Base-by-base conservation (phyloP, 2,797 vertebrate species). In the Alectoris magna region DNA sequence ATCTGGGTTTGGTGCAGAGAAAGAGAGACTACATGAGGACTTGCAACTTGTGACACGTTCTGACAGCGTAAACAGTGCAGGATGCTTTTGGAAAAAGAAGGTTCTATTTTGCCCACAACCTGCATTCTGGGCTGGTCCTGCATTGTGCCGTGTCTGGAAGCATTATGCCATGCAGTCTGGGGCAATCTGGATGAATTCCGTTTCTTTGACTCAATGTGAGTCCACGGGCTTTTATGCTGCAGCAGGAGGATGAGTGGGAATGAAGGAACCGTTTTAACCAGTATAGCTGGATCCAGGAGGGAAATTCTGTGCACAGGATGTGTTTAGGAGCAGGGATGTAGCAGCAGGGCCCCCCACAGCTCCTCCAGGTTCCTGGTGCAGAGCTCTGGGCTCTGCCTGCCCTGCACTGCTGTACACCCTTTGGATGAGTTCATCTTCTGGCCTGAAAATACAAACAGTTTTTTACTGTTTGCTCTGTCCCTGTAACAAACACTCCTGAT, bases 1-100 rank as follows among this genome's bases (percentile, higher is more conserved):
- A 49, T 10, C 27, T 0, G 0, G 23, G 19, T 12, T 51, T 39
- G 49, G 38, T 27, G 8, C 0, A 10, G 69, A 58, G 53, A 76
- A 39, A 59, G 53, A 76, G 39, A 59, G 9, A 63, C 5, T 34
- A 18, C 36, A 70, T 84, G 86, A 84, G 88, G 49, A 56, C 34
- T 85, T 36, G 3, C 11, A 71, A 60, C 38, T 39, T 0, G 1
- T 36, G 58, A 49, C 71, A 26, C 0, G 1, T 29, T 31, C 49
- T 78, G 83, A 59, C 39, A 31, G 27, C 21, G 18, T 5, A 13
- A 63, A 26, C 27, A 21, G 12, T 21, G 19, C 29, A 43, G 39
- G 39, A 60, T 15, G 34, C 14, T 86, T 72, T 11, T 72, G 63
- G 59, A 27, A 31, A 10, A 43, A 64, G 18, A 36, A 82, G 6